A percentile compares a stretch with the other conserved stretches of the same genome.
Evolutionary conservation across 2,113 vertebrate species (phyloP).

Genomic region (Odobenus rosmarus): DNA sequence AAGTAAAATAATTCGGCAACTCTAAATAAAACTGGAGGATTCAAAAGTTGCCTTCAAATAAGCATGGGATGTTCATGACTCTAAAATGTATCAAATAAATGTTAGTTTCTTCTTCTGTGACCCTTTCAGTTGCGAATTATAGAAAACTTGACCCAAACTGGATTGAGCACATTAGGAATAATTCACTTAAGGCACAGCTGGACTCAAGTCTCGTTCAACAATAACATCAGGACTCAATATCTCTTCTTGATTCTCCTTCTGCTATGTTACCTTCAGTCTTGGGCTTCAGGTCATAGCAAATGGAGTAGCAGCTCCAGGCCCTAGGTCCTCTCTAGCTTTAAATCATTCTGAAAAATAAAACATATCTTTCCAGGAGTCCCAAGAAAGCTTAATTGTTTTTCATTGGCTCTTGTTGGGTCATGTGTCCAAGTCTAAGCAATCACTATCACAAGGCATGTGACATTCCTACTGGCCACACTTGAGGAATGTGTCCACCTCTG

Average conservation of each 20-base stretch:
- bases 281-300: background rate
- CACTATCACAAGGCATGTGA: background rate
- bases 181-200: background rate
- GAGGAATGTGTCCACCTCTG: background rate
- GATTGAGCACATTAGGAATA: background rate
- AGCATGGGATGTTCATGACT: background rate
- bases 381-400: conserved; percentile 5
- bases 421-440: background rate
- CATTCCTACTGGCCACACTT: background rate
- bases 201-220: background rate
- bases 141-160: conserved; percentile 20
- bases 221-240: background rate
- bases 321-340: background rate
- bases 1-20: conserved; percentile 22
- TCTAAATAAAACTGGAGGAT: background rate
- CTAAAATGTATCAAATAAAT: conserved; percentile 14
- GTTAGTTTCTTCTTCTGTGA: background rate
- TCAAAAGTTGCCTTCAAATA: background rate
- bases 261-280: background rate
- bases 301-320: background rate
- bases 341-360: background rate
- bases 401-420: background rate
- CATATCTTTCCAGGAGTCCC: background rate
- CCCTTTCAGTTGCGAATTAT: background rate
- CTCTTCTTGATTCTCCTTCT: background rate